Percentiles rank a stretch among this genome's conserved stretches.
phyloP scores from a whole-genome alignment of 2,888 invertebrate genomes.

The Chrysolina haemoptera region DNA sequence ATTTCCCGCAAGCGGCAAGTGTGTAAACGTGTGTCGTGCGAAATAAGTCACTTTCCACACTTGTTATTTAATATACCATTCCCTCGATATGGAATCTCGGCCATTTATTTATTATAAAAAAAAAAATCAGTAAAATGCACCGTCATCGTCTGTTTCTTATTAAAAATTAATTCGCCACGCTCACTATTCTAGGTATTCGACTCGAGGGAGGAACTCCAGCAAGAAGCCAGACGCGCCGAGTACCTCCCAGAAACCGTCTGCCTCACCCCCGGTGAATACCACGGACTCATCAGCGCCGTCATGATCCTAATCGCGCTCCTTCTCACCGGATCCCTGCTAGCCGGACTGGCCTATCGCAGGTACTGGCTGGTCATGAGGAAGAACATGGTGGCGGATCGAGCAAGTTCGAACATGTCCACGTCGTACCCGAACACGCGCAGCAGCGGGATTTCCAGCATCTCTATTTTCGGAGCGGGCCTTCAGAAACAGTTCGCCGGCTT shows the following conservation, averaged over 20 bases:
- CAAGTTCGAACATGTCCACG: constrained; percentile 62
- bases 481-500: constrained; percentile 74
- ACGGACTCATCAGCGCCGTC: constrained; percentile 86
- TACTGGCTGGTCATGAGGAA: constrained; percentile 86
- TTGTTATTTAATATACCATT: too few relatives aligned
- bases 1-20: too few relatives aligned
- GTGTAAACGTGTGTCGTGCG: too few relatives aligned
- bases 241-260: constrained; percentile 82
- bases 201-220: constrained; percentile 80
- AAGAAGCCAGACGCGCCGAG: constrained; percentile 78
- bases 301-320: constrained; percentile 83
- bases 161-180: too few relatives aligned
- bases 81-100: too few relatives aligned
- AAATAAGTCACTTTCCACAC: too few relatives aligned
- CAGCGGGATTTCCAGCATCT: constrained; percentile 73
- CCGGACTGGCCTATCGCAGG: constrained; percentile 83
- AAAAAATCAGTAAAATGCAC: too few relatives aligned
- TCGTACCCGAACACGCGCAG: constrained; percentile 68
- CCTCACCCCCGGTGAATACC: constrained; percentile 87
- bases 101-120: too few relatives aligned
- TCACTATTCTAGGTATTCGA: constrained; percentile 80
- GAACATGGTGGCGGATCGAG: constrained; percentile 73
- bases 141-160: neutral
- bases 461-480: constrained; percentile 79
- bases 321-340: constrained; percentile 81